Base-by-base conservation (phyloP, 2,797 vertebrate genomes). In the Gambusia yucatana region DNA sequence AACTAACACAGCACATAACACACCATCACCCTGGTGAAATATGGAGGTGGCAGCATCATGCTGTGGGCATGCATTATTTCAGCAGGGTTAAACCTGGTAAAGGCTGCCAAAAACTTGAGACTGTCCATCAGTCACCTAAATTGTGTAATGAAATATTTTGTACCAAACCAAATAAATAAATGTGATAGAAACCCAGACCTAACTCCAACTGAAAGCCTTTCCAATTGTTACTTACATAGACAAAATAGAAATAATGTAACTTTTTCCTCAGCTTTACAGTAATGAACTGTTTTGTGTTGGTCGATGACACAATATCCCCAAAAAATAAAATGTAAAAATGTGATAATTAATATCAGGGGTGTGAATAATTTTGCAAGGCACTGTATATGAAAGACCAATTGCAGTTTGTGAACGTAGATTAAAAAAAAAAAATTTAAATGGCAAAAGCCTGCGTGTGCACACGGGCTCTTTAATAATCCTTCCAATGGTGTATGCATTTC, bases 401-500 rank as follows among this genome's bases (percentile, higher is more conserved):
- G 75, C n/a, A 28, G 84, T 84, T 76, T 85, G 50, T 87, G 71
- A 81, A 72, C 69, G 39, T 79, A 22, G 57, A 85, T 84, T 48
- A 2, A 20, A 20, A 59, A 59, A 4, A 13, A 57, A 28, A 48
- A 72, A 77, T 33, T 33, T 46, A 74, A 78, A 78, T 46, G 87
- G 28, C 85, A 76, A 81, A 80, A 87, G 75, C 77, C 83, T 82
- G 50, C 74, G 76, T 88, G 82, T 88, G 61, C 78, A 75, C 78
- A 78, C 50, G 16, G 46, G 44, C 84, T 76, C 71, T 73, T 82
- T 80, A 80, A 71, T 88, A 88, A 89, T 90, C 81, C 79, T 91
- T 79, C 85, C 78, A 6, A 86, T 86, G 89, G 87, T 92, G 80
- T 94, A 89, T 94, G 93, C 92, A 82, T 94, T 94, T 94, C 90